phyloP scores from a whole-genome alignment of 2,888 invertebrate genomes.

The Idaea dimidiata region DNA sequence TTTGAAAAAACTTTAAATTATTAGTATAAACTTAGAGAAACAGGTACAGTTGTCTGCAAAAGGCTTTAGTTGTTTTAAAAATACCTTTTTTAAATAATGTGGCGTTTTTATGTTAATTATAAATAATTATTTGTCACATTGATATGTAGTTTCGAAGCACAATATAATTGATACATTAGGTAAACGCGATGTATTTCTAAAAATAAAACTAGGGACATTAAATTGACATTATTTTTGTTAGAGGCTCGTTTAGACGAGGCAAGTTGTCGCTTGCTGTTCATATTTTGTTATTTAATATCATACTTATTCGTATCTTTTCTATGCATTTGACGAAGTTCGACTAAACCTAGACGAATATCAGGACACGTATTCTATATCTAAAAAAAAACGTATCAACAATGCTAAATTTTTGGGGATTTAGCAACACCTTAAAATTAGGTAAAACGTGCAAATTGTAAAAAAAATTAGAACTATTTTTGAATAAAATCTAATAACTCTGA shows the following conservation, averaged over 20 bases:
- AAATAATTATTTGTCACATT: slow-evolving; percentile 69
- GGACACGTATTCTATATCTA: too few species aligned
- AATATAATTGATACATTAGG: slow-evolving; percentile 54
- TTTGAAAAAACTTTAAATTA: neutral
- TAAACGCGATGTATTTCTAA: slow-evolving; percentile 2
- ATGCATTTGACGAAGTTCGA: too few species aligned
- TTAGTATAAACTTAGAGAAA: too few species aligned
- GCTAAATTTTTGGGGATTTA: too few species aligned
- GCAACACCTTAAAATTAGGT: too few species aligned
- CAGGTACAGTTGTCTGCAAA: neutral
- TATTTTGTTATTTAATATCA: too few species aligned
- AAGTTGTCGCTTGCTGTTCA: neutral
- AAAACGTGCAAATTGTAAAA: too few species aligned
- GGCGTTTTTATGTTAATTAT: neutral
- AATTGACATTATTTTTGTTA: slow-evolving; percentile 24
- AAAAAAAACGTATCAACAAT: too few species aligned
- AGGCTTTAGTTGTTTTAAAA: neutral
- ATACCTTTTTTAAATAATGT: neutral
- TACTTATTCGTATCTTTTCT: too few species aligned
- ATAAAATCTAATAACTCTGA: too few species aligned
- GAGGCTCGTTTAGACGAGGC: neutral
- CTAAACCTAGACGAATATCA: too few species aligned
- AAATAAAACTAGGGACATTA: slow-evolving; percentile 22
- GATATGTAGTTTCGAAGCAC: slow-evolving; percentile 70
- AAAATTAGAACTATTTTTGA: too few species aligned